Evolutionary conservation across 1,140 invertebrate species (phyloP).

Genomic region (Mizuhopecten yessoensis): DNA sequence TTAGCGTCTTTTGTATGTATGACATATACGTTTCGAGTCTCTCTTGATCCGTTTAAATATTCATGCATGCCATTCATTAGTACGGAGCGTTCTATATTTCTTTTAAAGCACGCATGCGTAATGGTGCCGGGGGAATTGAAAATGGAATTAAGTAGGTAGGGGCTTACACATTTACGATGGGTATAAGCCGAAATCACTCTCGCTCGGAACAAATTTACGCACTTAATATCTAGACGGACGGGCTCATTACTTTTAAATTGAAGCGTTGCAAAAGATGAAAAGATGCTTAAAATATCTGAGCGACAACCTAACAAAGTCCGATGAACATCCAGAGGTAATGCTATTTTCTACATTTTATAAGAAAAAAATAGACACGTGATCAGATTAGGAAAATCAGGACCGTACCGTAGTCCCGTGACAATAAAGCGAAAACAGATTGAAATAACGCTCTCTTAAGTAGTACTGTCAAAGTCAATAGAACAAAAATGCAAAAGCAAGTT

Average conservation of each 20-base stretch:
- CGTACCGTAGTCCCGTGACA: background rate
- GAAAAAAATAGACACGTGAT: background rate
- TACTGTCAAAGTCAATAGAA: background rate
- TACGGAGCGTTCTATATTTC: constrained; percentile 19
- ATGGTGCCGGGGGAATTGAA: constrained; percentile 29
- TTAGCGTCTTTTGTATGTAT: constrained; percentile 2
- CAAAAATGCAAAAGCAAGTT: background rate
- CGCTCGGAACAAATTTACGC: constrained; percentile 31
- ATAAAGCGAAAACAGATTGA: constrained; percentile 16
- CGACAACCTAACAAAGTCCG: background rate
- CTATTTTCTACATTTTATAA: background rate
- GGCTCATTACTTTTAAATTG: constrained; percentile 39
- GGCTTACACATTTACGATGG: constrained; percentile 29
- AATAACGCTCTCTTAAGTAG: constrained; percentile 4
- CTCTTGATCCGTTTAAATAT: constrained; percentile 23
- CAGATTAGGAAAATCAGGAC: constrained; percentile 8
- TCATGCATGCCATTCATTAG: constrained; percentile 38
- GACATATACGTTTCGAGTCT: constrained; percentile 18
- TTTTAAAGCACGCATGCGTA: background rate
- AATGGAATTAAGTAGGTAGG: constrained; percentile 7
- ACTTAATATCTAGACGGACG: constrained; percentile 34
- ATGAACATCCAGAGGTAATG: background rate
- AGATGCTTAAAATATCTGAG: constrained; percentile 27
- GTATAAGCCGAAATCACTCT: constrained; percentile 25
- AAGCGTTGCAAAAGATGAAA: constrained; percentile 38